Evolutionary conservation across 2,797 vertebrate genomes (phyloP).

Genomic region (Perodicticus potto): DNA sequence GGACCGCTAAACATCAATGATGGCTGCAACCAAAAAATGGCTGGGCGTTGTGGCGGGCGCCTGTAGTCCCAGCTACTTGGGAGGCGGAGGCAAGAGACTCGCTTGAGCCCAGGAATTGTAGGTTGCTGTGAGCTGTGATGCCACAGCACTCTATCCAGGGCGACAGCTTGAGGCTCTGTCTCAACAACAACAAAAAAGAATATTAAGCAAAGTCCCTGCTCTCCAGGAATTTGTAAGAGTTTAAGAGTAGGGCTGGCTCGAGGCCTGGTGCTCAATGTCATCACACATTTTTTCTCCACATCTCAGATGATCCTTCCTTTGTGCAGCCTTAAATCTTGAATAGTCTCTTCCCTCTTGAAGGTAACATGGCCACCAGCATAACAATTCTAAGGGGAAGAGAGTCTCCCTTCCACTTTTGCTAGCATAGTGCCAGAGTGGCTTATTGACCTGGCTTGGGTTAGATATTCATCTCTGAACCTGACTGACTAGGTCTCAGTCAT

Average conservation of each 20-base stretch:
- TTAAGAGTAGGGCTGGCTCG: neutral
- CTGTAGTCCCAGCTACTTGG: too few species aligned
- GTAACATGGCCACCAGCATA: neutral
- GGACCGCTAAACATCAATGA: too few species aligned
- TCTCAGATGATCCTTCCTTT: constrained; percentile 27
- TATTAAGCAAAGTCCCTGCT: neutral
- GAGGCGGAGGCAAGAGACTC: too few species aligned
- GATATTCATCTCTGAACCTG: neutral
- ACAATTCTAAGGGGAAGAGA: neutral
- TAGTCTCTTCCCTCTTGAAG: neutral
- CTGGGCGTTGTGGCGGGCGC: too few species aligned
- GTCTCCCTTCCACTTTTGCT: neutral
- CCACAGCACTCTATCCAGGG: too few species aligned
- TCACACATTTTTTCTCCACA: neutral
- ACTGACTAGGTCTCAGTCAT: neutral
- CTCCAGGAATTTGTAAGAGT: neutral
- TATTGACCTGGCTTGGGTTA: neutral
- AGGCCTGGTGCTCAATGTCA: too few species aligned
- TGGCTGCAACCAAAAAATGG: too few species aligned
- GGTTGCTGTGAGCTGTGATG: too few species aligned
- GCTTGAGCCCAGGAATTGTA: too few species aligned
- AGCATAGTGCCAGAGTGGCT: neutral
- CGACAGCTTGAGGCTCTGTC: too few species aligned
- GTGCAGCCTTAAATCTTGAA: neutral
- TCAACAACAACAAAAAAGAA: too few species aligned